phyloP scores from a whole-genome alignment of 2,797 vertebrate genomes.

The Schizopygopsis pylzovi region DNA sequence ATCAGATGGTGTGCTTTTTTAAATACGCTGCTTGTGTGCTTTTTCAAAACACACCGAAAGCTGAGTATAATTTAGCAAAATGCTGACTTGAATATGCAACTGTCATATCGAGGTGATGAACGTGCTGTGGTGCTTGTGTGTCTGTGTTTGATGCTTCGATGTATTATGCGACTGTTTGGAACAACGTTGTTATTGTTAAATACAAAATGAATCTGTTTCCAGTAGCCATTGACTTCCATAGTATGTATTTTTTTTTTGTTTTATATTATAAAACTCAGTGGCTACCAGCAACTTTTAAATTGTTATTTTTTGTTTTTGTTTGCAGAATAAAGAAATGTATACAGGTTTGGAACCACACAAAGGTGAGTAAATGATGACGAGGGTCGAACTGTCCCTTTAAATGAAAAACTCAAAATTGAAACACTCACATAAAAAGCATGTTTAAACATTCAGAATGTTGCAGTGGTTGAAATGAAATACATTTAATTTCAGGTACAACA shows the following conservation, averaged over 20 bases:
- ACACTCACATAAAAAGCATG: background rate
- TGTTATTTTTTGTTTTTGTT: too few relatives aligned
- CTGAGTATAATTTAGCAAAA: background rate
- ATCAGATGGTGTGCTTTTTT: background rate
- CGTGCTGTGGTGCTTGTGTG: too few relatives aligned
- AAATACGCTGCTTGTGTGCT: background rate
- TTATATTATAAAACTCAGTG: too few relatives aligned
- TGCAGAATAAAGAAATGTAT: too few relatives aligned
- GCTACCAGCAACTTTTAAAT: too few relatives aligned
- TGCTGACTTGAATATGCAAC: background rate
- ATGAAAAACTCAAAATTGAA: background rate
- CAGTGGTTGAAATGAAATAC: background rate
- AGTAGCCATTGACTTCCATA: too few relatives aligned
- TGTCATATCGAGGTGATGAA: conserved; percentile 5
- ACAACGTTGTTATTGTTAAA: background rate
- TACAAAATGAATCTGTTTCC: background rate
- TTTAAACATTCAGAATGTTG: background rate
- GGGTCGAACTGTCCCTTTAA: too few relatives aligned
- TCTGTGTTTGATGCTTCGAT: background rate
- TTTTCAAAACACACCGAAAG: background rate
- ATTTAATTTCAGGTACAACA: background rate
- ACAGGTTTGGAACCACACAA: background rate
- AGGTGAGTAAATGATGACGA: too few relatives aligned
- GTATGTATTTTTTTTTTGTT: background rate
- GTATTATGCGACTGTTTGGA: background rate